Evolutionary conservation across 2,113 vertebrate species (phyloP).

Genomic region (Megaptera novaeangliae): DNA sequence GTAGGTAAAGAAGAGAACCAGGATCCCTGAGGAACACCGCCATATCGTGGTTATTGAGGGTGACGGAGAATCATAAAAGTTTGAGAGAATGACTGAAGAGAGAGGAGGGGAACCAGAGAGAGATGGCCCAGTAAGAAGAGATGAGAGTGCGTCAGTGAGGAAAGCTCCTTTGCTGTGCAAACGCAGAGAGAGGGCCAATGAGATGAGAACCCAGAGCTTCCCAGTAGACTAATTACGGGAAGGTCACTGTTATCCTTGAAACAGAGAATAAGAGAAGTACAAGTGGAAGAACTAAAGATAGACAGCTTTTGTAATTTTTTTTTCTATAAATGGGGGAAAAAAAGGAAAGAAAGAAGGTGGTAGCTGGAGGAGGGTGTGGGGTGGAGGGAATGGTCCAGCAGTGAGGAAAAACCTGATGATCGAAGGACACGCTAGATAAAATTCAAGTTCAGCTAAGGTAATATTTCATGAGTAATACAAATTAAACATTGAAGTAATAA

Average conservation of each 20-base stretch:
- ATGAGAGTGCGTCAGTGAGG: not conserved
- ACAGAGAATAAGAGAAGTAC: not conserved
- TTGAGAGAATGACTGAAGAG: not conserved
- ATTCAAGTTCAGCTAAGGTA: not conserved
- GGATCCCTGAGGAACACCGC: not conserved
- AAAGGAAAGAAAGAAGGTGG: not conserved
- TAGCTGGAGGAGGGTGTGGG: not conserved
- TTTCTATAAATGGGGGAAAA: not conserved
- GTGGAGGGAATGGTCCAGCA: not conserved
- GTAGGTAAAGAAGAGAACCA: not conserved
- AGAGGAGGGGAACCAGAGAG: not conserved
- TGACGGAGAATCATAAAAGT: not conserved
- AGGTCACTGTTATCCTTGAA: not conserved
- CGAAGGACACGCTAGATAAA: not conserved
- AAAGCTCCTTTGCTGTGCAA: not conserved
- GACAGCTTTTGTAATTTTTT: not conserved
- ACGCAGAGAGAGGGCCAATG: accelerated
- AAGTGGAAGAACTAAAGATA: not conserved
- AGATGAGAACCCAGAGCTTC: not conserved
- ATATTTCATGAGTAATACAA: not conserved
- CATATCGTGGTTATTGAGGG: accelerated
- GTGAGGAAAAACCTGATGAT: not conserved
- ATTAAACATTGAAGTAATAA: not conserved
- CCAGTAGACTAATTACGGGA: not conserved
- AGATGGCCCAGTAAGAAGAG: not conserved